Evolutionary conservation across 2,888 invertebrate genomes (phyloP), one percentile per base, ranked within the genome.

Genomic region (Synergus laeviventris): DNA sequence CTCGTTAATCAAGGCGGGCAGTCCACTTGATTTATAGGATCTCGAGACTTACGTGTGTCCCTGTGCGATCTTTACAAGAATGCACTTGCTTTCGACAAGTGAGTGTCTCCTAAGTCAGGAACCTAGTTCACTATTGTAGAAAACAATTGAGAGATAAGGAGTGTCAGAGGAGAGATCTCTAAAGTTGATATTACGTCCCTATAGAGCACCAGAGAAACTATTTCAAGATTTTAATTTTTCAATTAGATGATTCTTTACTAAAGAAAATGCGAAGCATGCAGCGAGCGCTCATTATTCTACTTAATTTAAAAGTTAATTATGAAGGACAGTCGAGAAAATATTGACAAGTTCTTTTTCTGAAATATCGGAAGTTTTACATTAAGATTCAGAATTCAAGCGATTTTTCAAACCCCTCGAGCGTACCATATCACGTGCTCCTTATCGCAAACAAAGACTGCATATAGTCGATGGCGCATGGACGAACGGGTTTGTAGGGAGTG

Each of bases 381-480:
- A 31, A 49, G 31, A 70, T 70, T 70, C 49, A 49, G 45, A 49
- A 31, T 45, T 70, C 45, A 49, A n/a, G 21, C 70, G 45, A 49
- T 70, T 70, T 49, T 70, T 70, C 49, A 31, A 70, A 49, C 49
- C 49, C 49, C 70, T 70, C n/a, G 49, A 49, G 70, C 70, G 49
- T 70, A 70, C 45, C 31, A 45, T 70, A 70, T 70, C 70, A 49
- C 70, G 70, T 49, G 70, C 70, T 45, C 16, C 70, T 70, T 70
- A 70, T 70, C 70, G 70, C 70, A 70, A 70, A 70, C 70, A 70
- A 66, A 66, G 70, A 70, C 24, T 49, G 56, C 56, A 70, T 70
- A 70, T 49, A 70, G 49, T 36, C 45, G 49, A 49, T 49, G 31
- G 70, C 11, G 31, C 49, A 38, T 62, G 38, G 18, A 39, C n/a